These are phyloP conservation scores for Bhutanitis thaidina DNA, from an alignment of 2,888 invertebrate species.

Conservation along the genomic window DNA sequence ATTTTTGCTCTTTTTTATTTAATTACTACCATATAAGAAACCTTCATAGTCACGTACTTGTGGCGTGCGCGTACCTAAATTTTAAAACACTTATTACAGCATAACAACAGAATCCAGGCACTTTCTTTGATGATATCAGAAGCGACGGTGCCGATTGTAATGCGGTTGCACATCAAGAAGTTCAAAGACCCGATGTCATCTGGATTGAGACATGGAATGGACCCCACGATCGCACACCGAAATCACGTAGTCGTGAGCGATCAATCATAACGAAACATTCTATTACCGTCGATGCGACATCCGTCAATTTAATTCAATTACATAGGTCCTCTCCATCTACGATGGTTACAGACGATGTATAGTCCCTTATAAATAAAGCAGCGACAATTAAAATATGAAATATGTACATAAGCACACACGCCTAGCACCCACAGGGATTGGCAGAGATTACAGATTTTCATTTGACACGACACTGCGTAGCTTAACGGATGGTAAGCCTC, in stretches of 20 bases:
- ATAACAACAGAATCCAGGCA: neutral
- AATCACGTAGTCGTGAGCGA: constrained; percentile 43
- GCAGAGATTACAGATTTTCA: too few species aligned
- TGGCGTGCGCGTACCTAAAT: neutral
- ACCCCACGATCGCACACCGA: constrained; percentile 20
- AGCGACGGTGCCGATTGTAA: neutral
- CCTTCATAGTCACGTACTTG: constrained; percentile 2
- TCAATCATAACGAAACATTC: constrained; percentile 35
- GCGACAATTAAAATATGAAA: too few species aligned
- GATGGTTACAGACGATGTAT: neutral
- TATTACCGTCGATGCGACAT: constrained; percentile 32
- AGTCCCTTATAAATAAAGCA: too few species aligned
- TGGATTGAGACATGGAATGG: constrained; percentile 27
- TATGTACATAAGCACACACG: too few species aligned
- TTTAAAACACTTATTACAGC: neutral
- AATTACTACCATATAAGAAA: neutral
- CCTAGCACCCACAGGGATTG: too few species aligned
- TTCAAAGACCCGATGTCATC: constrained; percentile 26
- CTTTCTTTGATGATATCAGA: neutral
- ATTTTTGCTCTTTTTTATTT: too few species aligned
- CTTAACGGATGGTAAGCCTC: too few species aligned
- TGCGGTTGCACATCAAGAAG: constrained; percentile 7
- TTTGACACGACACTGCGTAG: too few species aligned
- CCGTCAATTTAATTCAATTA: constrained; percentile 26
- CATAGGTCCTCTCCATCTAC: neutral